phyloP scores from a whole-genome alignment of 1,140 invertebrate genomes.

The Pachypsylla venusta region DNA sequence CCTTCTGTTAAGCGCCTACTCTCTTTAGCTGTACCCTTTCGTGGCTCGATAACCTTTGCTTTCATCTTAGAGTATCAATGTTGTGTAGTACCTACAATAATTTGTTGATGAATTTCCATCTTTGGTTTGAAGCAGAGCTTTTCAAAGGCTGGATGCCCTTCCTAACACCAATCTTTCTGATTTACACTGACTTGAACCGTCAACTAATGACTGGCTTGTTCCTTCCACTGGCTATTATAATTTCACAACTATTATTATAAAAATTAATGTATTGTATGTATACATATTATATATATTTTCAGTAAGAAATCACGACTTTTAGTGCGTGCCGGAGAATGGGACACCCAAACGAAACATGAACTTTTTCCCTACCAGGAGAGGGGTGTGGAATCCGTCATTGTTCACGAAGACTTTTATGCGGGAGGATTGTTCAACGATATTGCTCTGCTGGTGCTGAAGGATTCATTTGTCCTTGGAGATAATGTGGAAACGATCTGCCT shows the following conservation, averaged over 20 bases:
- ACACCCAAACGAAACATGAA: constrained; percentile 59
- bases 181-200: too few relatives aligned
- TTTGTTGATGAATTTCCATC: too few relatives aligned
- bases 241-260: neutral
- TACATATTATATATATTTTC: constrained; percentile 20
- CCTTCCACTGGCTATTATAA: neutral
- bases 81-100: too few relatives aligned
- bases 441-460: constrained; percentile 43
- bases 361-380: constrained; percentile 54
- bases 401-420: constrained; percentile 35
- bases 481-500: constrained; percentile 59
- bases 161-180: too few relatives aligned
- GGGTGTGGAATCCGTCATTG: constrained; percentile 37
- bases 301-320: constrained; percentile 17
- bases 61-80: too few relatives aligned
- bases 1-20: too few relatives aligned
- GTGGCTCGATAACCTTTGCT: too few relatives aligned
- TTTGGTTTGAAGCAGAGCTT: too few relatives aligned
- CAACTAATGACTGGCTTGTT: too few relatives aligned
- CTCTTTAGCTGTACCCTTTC: too few relatives aligned
- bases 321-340: constrained; percentile 35
- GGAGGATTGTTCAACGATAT: constrained; percentile 49
- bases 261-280: neutral
- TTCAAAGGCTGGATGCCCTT: too few relatives aligned
- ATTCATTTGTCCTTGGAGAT: constrained; percentile 38